Evolutionary conservation across 2,113 vertebrate species (phyloP), one percentile per base, ranked within the genome.

Genomic region (Stictonetta naevosa): DNA sequence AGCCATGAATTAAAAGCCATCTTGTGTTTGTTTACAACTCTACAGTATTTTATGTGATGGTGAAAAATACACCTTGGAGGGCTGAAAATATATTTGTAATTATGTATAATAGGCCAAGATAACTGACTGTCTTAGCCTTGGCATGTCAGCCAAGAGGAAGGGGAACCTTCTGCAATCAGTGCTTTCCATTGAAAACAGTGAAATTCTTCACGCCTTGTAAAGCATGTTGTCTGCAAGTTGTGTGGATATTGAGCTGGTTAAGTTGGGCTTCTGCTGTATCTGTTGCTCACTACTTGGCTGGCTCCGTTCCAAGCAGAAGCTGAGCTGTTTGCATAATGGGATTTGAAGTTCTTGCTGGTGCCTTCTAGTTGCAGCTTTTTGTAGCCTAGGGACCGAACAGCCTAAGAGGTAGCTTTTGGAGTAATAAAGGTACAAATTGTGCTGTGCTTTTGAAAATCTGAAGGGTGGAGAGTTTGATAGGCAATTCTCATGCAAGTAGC

Each of bases 151-250:
- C 12, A 52, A 7, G 46, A 40, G 13, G 25, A 92, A 84, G 17
- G 33, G 33, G 29, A 83, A 28, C 33, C 23, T 91, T 81, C 60
- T 79, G 34, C 48, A 64, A 13, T 31, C 38, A 11, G 18, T 38
- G 14, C n/a, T 95, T 83, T 68, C 33, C 34, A 53, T 29, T 79
- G 73, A 75, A 86, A 92, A 64, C 34, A 42, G 3, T 75, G 38
- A 84, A 76, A 48, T 84, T 90, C 76, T 84, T 94, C 58, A 69
- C 0, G 2, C 69, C 86, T 90, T 92, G 86, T 88, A 90, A 77
- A 95, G 34, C 76, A 18, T 64, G 29, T 56, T 95, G 76, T 86
- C 83, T 92, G 31, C 71, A 88, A 83, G 38, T 46, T 85, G 33
- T 53, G 13, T 92, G 60, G 22, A 1, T 86, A 73, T 74, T 71